A percentile compares a stretch with the other conserved stretches of the same genome.
These are phyloP conservation scores for Suillia variegata DNA, from an alignment of 2,888 invertebrate genomes.

Conservation along the genomic window DNA sequence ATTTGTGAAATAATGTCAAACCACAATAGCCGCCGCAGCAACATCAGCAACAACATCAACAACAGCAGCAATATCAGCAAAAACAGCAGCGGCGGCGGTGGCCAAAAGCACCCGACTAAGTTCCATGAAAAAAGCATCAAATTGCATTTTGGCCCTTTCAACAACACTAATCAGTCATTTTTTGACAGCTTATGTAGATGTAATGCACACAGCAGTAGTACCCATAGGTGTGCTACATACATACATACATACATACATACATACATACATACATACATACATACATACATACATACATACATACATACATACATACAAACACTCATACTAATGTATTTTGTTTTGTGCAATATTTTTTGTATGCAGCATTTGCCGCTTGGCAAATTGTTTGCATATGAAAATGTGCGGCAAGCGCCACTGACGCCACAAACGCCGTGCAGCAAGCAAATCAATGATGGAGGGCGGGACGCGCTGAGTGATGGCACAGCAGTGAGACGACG, in stretches of 20 bases:
- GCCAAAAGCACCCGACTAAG: no score
- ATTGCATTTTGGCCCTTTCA: conserved; percentile 12
- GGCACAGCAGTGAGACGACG: no score
- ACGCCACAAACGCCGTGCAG: neutral
- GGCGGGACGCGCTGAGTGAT: neutral
- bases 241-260: conserved; percentile 2
- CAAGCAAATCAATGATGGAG: neutral
- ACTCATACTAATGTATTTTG: no score
- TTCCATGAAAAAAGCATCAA: conserved; percentile 10
- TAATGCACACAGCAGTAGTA: neutral
- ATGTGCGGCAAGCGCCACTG: neutral
- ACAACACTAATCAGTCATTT: conserved; percentile 15
- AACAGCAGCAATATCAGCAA: conserved; percentile 26
- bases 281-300: neutral
- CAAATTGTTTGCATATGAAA: conserved; percentile 15
- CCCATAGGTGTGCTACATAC: no score
- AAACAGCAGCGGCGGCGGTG: neutral
- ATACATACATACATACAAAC: conserved; percentile 6
- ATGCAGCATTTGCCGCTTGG: conserved; percentile 10
- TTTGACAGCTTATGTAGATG: conserved; percentile 7
- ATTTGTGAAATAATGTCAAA: no score
- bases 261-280: conserved; percentile 8
- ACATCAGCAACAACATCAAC: conserved; percentile 28
- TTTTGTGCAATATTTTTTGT: neutral
- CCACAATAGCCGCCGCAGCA: neutral